Percentiles rank a stretch among this genome's conserved stretches.
These are phyloP conservation scores for Actinostola sp. DNA, from an alignment of 92 coral and sea anemone species.

Conservation along the genomic window DNA sequence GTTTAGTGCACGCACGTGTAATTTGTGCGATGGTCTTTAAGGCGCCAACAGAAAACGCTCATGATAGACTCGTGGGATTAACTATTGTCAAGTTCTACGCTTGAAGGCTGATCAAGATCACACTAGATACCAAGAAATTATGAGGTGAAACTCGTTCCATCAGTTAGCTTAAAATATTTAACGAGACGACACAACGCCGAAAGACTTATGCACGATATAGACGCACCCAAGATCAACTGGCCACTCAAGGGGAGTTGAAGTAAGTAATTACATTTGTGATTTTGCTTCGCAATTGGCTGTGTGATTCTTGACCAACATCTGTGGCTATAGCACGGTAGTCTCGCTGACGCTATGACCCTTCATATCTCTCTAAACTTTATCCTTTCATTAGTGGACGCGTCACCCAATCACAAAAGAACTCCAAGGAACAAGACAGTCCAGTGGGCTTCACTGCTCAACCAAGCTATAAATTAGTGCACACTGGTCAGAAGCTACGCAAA, in stretches of 20 bases:
- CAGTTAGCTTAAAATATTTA: background rate
- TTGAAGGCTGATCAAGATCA: conserved; percentile 41
- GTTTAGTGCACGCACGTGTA: conserved; percentile 31
- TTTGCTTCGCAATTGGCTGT: conserved; percentile 9
- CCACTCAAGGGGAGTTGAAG: conserved; percentile 23
- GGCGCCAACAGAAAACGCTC: conserved; percentile 62
- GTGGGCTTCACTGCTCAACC: conserved; percentile 11
- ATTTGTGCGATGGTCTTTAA: conserved; percentile 28
- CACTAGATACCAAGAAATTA: conserved; percentile 6
- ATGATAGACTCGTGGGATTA: conserved; percentile 53
- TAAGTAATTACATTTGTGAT: conserved; percentile 9
- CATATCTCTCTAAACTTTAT: conserved; percentile 35
- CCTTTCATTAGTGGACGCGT: conserved; percentile 23
- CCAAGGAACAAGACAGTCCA: background rate
- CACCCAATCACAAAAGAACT: conserved; percentile 20
- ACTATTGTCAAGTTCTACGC: conserved; percentile 53
- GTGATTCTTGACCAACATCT: conserved; percentile 17
- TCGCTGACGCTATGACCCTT: conserved; percentile 57
- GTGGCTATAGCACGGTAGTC: conserved; percentile 53
- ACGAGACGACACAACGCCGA: background rate
- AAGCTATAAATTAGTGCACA: conserved; percentile 9
- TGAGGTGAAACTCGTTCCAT: conserved; percentile 8
- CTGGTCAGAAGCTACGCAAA: background rate
- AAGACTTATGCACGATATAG: background rate
- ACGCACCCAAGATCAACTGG: background rate